Percentiles rank a stretch among this genome's conserved stretches.
Evolutionary conservation across 1,140 invertebrate species (phyloP).

Genomic region (Octopus bimaculoides): DNA sequence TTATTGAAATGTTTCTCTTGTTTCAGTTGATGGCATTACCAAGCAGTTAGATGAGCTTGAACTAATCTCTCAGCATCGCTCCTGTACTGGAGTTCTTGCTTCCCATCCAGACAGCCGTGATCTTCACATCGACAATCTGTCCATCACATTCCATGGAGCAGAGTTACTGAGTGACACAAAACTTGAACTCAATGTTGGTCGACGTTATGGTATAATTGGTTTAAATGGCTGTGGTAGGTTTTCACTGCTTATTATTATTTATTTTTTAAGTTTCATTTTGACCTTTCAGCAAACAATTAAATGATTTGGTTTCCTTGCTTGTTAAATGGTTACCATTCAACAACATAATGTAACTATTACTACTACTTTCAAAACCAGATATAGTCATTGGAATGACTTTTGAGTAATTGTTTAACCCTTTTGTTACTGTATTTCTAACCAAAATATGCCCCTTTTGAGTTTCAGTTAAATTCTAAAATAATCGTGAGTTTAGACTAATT

Average conservation of each 20-base stretch:
- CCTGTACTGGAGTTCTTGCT: conserved; percentile 90
- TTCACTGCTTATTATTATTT: not conserved
- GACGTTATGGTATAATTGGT: conserved; percentile 94
- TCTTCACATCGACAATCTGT: conserved; percentile 95
- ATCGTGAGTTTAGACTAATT: too few species aligned
- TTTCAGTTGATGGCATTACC: conserved; percentile 81
- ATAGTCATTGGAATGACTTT: too few species aligned
- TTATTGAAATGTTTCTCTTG: conserved; percentile 4
- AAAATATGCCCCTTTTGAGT: too few species aligned
- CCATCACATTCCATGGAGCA: conserved; percentile 95
- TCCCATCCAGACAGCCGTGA: conserved; percentile 94
- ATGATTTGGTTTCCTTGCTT: too few species aligned
- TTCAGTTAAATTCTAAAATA: too few species aligned
- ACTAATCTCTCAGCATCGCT: conserved; percentile 87
- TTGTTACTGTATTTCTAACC: too few species aligned
- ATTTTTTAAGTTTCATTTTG: conserved; percentile 16
- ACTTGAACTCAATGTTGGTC: conserved; percentile 93
- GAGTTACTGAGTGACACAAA: conserved; percentile 95
- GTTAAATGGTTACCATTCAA: too few species aligned
- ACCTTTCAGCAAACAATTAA: too few species aligned
- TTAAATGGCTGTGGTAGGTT: conserved; percentile 88
- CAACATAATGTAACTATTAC: too few species aligned
- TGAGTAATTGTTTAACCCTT: too few species aligned
- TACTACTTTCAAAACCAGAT: too few species aligned
- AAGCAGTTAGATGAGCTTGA: conserved; percentile 70